phyloP scores from a whole-genome alignment of 2,113 vertebrate species.

The Maccullochella peelii region DNA sequence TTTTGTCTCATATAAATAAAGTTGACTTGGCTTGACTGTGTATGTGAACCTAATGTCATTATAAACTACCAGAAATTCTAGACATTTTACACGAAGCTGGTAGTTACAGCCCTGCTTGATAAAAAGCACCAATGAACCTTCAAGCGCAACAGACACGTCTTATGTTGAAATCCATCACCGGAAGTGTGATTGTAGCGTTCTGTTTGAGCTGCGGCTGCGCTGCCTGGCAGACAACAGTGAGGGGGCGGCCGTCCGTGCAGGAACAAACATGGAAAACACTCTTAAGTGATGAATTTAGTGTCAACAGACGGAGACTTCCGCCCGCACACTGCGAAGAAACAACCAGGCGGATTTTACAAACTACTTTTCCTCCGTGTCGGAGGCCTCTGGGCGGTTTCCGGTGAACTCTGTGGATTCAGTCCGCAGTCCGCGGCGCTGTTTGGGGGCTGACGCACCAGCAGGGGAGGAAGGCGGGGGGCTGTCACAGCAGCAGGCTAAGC shows the following conservation, averaged over 20 bases:
- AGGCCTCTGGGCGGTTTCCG: neutral
- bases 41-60: too few species aligned
- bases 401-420: neutral
- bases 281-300: neutral
- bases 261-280: constrained; percentile 66
- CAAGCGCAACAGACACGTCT: neutral
- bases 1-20: too few species aligned
- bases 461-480: constrained; percentile 35
- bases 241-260: constrained; percentile 77
- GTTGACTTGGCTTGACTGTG: too few species aligned
- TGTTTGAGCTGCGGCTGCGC: rapidly evolving
- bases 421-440: constrained; percentile 27
- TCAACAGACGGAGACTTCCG: neutral
- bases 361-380: neutral
- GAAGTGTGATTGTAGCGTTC: neutral
- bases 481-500: constrained; percentile 38
- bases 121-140: too few species aligned
- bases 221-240: constrained; percentile 46
- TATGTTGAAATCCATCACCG: constrained; percentile 19
- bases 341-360: neutral
- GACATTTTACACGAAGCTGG: too few species aligned
- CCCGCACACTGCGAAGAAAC: rapidly evolving
- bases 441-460: constrained; percentile 40
- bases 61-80: too few species aligned
- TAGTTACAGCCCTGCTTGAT: too few species aligned